A percentile compares a stretch with the other conserved stretches of the same genome.
Evolutionary conservation across 2,888 invertebrate genomes (phyloP).

Genomic region (Branchipolynoe longqiensis): DNA sequence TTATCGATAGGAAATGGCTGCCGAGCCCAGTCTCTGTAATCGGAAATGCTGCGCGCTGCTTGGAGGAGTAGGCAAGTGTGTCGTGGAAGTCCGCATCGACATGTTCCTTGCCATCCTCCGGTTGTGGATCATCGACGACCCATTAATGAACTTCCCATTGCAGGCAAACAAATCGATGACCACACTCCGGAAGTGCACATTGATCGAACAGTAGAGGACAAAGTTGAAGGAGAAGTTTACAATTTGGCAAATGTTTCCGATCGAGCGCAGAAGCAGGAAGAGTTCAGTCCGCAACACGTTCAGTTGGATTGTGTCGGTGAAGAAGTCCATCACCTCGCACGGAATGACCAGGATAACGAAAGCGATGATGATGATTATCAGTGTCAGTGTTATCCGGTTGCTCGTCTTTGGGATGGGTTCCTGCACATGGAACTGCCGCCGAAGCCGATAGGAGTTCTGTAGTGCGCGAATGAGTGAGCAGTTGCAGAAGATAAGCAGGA

Average conservation of each 20-base stretch:
- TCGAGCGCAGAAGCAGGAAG: slow-evolving; percentile 54
- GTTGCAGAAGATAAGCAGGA: slow-evolving; percentile 78
- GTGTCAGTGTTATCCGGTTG: slow-evolving; percentile 74
- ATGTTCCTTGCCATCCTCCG: slow-evolving; percentile 1
- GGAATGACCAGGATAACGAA: slow-evolving; percentile 79
- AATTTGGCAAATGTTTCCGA: slow-evolving; percentile 64
- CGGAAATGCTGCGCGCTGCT: background rate
- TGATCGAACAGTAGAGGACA: slow-evolving; percentile 67
- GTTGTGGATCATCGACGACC: background rate
- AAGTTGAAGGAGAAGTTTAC: slow-evolving; percentile 71
- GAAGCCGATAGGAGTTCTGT: slow-evolving; percentile 60
- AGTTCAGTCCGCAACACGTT: slow-evolving; percentile 36
- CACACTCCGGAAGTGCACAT: slow-evolving; percentile 63
- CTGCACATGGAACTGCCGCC: slow-evolving; percentile 47
- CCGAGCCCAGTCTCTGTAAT: slow-evolving; percentile 13
- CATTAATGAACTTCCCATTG: slow-evolving; percentile 18
- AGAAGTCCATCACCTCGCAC: slow-evolving; percentile 77
- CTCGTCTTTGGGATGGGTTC: slow-evolving; percentile 50
- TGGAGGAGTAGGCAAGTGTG: background rate
- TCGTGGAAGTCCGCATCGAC: background rate
- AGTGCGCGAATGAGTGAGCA: slow-evolving; percentile 73
- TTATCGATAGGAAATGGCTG: too few species aligned
- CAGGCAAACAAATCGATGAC: slow-evolving; percentile 53
- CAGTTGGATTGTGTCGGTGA: slow-evolving; percentile 63
- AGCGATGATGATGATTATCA: slow-evolving; percentile 77